phyloP scores from a whole-genome alignment of 2,888 invertebrate species.

The Cataglyphis altisquamis region DNA sequence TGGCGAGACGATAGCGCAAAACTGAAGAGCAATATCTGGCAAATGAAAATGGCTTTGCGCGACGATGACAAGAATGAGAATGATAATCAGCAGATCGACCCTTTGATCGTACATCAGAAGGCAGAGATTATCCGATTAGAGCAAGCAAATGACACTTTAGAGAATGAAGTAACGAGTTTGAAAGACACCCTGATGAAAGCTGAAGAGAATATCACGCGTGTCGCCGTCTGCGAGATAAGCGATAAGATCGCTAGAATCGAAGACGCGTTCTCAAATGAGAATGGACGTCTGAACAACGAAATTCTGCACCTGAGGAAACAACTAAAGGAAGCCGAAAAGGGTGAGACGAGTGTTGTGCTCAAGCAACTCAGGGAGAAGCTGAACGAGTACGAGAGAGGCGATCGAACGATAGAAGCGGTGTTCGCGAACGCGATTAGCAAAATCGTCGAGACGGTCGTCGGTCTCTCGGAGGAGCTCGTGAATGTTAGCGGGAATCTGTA shows the following conservation, averaged over 20 bases:
- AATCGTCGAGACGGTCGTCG: constrained; percentile 69
- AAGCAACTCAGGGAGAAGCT: constrained; percentile 62
- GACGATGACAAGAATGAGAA: constrained; percentile 53
- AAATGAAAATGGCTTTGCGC: constrained; percentile 62
- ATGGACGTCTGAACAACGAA: constrained; percentile 64
- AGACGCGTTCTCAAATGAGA: constrained; percentile 52
- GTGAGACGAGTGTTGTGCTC: constrained; percentile 37
- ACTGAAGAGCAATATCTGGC: constrained; percentile 69
- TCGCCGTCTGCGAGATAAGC: constrained; percentile 50
- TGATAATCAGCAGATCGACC: constrained; percentile 59
- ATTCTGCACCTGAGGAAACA: constrained; percentile 61
- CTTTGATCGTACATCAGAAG: constrained; percentile 66
- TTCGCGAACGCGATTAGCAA: constrained; percentile 67
- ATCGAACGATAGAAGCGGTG: constrained; percentile 73
- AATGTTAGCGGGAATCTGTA: constrained; percentile 64
- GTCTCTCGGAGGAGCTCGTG: constrained; percentile 72
- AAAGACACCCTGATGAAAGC: constrained; percentile 58
- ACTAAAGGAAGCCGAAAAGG: constrained; percentile 59
- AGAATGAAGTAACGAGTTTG: constrained; percentile 62
- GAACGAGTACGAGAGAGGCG: constrained; percentile 65
- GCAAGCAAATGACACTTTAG: constrained; percentile 58
- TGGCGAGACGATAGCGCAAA: constrained; percentile 68
- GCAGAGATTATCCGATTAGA: constrained; percentile 67
- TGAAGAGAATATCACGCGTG: constrained; percentile 59
- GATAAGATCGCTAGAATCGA: constrained; percentile 52